A percentile compares a stretch with the other conserved stretches of the same genome.
Evolutionary conservation across 2,888 invertebrate species (phyloP).

Genomic region (Hanleya hanleyi): DNA sequence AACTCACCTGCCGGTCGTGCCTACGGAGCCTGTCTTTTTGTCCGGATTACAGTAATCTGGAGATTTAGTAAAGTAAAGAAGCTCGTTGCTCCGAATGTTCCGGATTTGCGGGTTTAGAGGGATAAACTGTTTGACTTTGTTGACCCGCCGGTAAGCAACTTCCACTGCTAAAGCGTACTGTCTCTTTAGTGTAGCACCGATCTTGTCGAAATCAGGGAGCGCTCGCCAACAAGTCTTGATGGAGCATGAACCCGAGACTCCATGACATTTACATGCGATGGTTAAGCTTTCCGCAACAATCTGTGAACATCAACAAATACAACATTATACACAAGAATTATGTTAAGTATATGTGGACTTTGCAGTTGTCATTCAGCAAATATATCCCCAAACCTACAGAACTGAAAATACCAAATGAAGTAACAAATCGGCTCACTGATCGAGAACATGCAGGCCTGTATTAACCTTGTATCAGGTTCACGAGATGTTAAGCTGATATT

Average conservation of each 20-base stretch:
- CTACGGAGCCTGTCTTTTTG: constrained; percentile 82
- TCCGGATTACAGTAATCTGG: constrained; percentile 89
- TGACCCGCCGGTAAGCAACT: constrained; percentile 49
- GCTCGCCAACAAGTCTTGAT: constrained; percentile 88
- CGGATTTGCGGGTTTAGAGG: constrained; percentile 70
- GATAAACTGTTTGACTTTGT: constrained; percentile 62
- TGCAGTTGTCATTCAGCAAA: no score
- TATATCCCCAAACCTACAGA: no score
- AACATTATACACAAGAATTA: no score
- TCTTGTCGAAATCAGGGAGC: constrained; percentile 77
- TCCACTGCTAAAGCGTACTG: constrained; percentile 76
- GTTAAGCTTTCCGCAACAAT: constrained; percentile 79
- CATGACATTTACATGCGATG: constrained; percentile 87
- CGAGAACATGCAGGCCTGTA: no score
- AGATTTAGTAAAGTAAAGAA: constrained; percentile 85
- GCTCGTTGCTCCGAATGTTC: constrained; percentile 77
- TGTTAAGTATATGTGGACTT: no score
- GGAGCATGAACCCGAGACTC: constrained; percentile 88
- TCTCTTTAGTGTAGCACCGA: constrained; percentile 77
- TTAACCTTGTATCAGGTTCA: no score
- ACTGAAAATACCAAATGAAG: no score
- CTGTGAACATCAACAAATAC: no score
- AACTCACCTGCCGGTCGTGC: constrained; percentile 84
- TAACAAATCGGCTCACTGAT: no score
- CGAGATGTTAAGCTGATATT: no score